Base-by-base conservation (phyloP, 2,797 vertebrate genomes). In the Geotrypetes seraphini region DNA sequence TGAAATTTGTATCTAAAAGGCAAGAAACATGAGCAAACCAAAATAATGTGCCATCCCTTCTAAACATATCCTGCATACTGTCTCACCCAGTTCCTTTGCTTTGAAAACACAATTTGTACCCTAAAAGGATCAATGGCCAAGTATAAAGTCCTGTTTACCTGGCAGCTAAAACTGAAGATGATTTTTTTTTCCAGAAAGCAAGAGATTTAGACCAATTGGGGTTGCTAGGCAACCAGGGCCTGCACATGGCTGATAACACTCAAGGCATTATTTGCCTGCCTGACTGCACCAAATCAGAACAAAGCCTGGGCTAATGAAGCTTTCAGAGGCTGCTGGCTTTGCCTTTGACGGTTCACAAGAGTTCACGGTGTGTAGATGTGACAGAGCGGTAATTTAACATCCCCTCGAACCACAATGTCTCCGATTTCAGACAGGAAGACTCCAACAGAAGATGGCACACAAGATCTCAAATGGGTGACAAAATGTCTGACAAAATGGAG, bases 141-240 rank as follows among this genome's bases (percentile, higher is more conserved):
- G 11, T 21, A 21, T 14, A 56, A 36, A 50, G 61, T 61, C 54
- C 39, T 40, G 58, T 61, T 61, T 62, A 47, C 43, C 44, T 9
- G 19, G 52, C 30, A 42, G 50, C 12, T 40, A n/a, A 73, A 64
- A 58, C 61, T 68, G 56, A 36, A 44, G 54, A 52, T 73, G 62
- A 78, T 52, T n/a, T n/a, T n/a, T n/a, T n/a, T n/a, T 48, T 5
- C 41, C 1, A 0, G 43, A 65, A 54, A 43, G 58, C 52, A 43
- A 47, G 46, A 10, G 18, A 50, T 23, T 42, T 53, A 49, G 70
- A 77, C 63, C 64, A 42, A 47, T 53, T 57, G 60, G 64, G 57
- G 92, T 97, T 97, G 94, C 94, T 89, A 93, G 55, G 94, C 89
- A 87, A 97, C 92, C 31, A 16, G 4, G 13, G 81, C 73, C 90